A percentile compares a stretch with the other conserved stretches of the same genome.
phyloP scores from a whole-genome alignment of 2,797 vertebrate species.

The Ctenochaetus hawaiiensis region DNA sequence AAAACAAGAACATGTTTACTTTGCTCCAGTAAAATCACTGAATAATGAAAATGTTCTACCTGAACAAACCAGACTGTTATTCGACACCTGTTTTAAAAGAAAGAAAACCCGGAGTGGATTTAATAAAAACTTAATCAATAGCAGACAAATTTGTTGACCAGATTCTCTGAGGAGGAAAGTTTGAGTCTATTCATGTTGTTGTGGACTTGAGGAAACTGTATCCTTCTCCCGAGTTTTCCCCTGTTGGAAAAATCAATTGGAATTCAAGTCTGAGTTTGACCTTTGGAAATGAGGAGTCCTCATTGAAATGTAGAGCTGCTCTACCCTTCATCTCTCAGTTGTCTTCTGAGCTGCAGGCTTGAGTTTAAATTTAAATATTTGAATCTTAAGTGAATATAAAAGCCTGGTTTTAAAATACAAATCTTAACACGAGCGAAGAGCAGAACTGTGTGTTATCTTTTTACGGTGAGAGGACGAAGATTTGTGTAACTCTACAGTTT shows the following conservation, averaged over 20 bases:
- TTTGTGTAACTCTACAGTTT: neutral
- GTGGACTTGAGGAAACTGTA: neutral
- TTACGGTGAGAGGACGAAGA: neutral
- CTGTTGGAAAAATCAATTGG: neutral
- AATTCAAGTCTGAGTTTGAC: conserved; percentile 17
- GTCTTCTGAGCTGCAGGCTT: conserved; percentile 5
- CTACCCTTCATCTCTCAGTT: conserved; percentile 4
- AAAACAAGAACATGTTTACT: conserved; percentile 1
- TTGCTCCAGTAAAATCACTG: neutral
- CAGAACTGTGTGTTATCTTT: neutral
- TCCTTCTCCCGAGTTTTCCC: neutral
- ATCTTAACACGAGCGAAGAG: neutral
- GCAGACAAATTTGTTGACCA: neutral
- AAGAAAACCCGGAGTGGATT: neutral
- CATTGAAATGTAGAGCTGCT: conserved; percentile 27
- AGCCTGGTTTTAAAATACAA: neutral
- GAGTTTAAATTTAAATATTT: neutral
- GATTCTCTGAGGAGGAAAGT: neutral
- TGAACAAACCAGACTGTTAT: neutral
- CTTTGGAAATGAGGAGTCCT: conserved; percentile 20
- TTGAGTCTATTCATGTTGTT: neutral
- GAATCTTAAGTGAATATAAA: neutral
- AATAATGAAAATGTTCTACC: neutral
- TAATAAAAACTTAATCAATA: neutral
- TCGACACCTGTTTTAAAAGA: neutral